These are phyloP conservation scores for Isotomurus palustris DNA, from an alignment of 2,888 invertebrate species.

Conservation along the genomic window DNA sequence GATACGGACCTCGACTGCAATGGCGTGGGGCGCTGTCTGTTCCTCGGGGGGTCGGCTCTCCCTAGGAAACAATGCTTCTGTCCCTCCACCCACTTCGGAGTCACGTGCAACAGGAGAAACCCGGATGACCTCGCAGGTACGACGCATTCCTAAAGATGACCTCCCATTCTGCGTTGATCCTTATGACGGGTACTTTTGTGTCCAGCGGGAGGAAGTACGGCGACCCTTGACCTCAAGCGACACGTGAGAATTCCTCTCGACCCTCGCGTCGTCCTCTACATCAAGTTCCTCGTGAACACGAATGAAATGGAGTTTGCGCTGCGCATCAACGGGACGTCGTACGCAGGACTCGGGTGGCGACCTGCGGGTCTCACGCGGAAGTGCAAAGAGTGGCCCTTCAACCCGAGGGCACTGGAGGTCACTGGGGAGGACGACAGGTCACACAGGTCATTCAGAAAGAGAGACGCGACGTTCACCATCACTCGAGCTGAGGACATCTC, in stretches of 20 bases:
- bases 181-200: too few species aligned
- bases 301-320: slow-evolving; percentile 60
- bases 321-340: slow-evolving; percentile 79
- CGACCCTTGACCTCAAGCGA: slow-evolving; percentile 28
- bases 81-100: slow-evolving; percentile 26
- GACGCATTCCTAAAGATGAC: too few species aligned
- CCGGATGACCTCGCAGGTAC: too few species aligned
- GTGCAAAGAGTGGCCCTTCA: slow-evolving; percentile 34
- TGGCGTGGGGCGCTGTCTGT: slow-evolving; percentile 28
- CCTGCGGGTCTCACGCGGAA: slow-evolving; percentile 53
- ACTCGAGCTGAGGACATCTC: too few species aligned
- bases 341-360: slow-evolving; percentile 88
- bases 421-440: not conserved
- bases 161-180: too few species aligned
- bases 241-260: slow-evolving; percentile 32
- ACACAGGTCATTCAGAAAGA: not conserved
- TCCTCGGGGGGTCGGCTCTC: slow-evolving; percentile 36
- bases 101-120: slow-evolving; percentile 30
- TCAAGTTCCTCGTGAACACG: too few species aligned
- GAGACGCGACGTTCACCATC: not conserved
- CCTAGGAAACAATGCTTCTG: slow-evolving; percentile 43
- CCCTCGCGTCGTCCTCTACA: slow-evolving; percentile 32
- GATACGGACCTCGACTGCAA: slow-evolving; percentile 35
- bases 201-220: too few species aligned
- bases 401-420: slow-evolving; percentile 18